phyloP scores from a whole-genome alignment of 1,140 invertebrate species.

The Luehdorfia chinensis region DNA sequence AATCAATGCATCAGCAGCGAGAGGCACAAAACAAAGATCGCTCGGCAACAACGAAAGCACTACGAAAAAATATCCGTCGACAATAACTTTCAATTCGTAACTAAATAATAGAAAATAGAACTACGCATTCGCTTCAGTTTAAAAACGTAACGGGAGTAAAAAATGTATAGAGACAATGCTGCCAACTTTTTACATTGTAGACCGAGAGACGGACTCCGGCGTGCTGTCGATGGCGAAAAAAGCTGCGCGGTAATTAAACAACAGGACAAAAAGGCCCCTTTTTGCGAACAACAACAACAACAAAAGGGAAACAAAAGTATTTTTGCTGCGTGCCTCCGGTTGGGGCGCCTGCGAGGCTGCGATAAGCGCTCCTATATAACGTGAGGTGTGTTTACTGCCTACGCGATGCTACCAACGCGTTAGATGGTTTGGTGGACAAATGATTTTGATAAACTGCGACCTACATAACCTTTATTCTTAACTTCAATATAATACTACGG shows the following conservation, averaged over 20 bases:
- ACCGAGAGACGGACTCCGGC: conserved; percentile 22
- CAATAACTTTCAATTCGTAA: conserved; percentile 21
- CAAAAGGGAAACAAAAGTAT: conserved; percentile 63
- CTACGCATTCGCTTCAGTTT: conserved; percentile 11
- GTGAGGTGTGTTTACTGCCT: too few relatives aligned
- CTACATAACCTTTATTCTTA: too few relatives aligned
- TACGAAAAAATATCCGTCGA: too few relatives aligned
- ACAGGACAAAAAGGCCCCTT: conserved; percentile 47
- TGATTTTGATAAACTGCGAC: too few relatives aligned
- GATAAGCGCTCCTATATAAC: conserved; percentile 59
- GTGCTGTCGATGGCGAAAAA: conserved; percentile 40
- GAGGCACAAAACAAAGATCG: too few relatives aligned
- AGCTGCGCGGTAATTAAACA: conserved; percentile 65
- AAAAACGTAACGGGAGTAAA: conserved; percentile 19
- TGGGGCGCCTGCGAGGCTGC: conserved; percentile 28
- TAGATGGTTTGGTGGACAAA: too few relatives aligned
- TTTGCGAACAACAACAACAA: conserved; percentile 43
- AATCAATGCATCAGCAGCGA: too few relatives aligned
- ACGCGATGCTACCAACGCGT: too few relatives aligned
- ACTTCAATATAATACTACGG: too few relatives aligned
- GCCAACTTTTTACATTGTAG: conserved; percentile 27
- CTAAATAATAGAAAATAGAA: conserved; percentile 19
- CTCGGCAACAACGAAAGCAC: too few relatives aligned
- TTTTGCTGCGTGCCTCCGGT: conserved; percentile 59
- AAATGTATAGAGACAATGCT: conserved; percentile 22